phyloP scores from a whole-genome alignment of 1,140 invertebrate species.

The Steinernema khuongi region DNA sequence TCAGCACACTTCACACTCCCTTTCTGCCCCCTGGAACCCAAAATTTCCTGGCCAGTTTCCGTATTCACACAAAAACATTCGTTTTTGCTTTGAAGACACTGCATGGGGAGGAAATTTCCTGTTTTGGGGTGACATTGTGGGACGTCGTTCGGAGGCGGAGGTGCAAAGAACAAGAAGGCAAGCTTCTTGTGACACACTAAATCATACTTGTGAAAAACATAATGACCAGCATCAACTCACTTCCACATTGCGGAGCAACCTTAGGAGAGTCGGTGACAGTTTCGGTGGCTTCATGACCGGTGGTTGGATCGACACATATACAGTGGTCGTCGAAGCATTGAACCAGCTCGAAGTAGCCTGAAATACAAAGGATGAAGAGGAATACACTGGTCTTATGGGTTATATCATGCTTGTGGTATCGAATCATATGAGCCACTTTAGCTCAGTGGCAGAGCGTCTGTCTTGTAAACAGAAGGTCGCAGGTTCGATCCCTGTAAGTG shows the following conservation, averaged over 20 bases:
- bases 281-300: not conserved
- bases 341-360: constrained; percentile 4
- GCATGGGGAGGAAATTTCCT: not conserved
- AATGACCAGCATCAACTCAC: not conserved
- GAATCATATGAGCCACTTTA: no score
- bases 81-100: not conserved
- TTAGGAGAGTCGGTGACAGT: not conserved
- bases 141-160: not conserved
- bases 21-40: not conserved
- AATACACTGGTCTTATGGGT: no score
- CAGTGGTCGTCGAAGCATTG: not conserved
- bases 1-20: not conserved
- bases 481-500: no score
- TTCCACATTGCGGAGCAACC: not conserved
- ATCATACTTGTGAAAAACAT: not conserved
- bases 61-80: not conserved
- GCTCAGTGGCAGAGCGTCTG: no score
- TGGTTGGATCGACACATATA: not conserved
- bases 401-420: no score
- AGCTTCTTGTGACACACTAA: constrained; percentile 1
- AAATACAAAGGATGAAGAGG: no score
- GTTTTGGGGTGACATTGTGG: not conserved
- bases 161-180: not conserved
- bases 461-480: no score
- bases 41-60: not conserved